Percentiles rank a stretch among this genome's conserved stretches.
phyloP scores from a whole-genome alignment of 1,140 invertebrate genomes.

The Parasteatoda tepidariorum region DNA sequence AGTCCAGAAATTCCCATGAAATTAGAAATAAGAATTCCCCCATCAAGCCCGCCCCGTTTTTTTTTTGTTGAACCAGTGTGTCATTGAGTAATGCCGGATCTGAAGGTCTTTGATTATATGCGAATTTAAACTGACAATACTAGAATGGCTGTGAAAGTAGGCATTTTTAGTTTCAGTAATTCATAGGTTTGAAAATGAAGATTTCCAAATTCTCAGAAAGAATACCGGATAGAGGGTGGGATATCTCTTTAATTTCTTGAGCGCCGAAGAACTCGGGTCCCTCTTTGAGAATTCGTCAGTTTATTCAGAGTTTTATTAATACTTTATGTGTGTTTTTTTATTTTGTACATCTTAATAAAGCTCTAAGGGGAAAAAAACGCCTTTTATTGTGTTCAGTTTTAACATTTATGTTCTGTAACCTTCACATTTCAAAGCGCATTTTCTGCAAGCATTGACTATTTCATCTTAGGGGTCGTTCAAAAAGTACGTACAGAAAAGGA shows the following conservation, averaged over 20 bases:
- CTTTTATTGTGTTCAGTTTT: too few relatives aligned
- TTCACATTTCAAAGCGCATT: too few relatives aligned
- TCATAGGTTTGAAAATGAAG: slow-evolving; percentile 21
- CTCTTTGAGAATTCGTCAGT: too few relatives aligned
- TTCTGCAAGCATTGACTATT: too few relatives aligned
- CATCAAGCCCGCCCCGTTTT: neutral
- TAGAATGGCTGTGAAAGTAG: neutral
- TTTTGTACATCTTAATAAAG: too few relatives aligned
- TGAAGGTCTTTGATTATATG: slow-evolving; percentile 11
- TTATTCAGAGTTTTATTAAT: too few relatives aligned
- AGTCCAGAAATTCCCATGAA: neutral
- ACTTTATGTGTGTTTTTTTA: too few relatives aligned
- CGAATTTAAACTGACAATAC: neutral
- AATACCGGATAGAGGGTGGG: neutral
- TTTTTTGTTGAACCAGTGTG: neutral
- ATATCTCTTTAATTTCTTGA: neutral
- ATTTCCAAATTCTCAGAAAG: slow-evolving; percentile 26
- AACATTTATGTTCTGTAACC: too few relatives aligned
- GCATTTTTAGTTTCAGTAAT: slow-evolving; percentile 8
- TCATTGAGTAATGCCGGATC: slow-evolving; percentile 8
- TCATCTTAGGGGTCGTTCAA: too few relatives aligned
- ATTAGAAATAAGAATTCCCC: neutral
- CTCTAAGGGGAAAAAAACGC: too few relatives aligned
- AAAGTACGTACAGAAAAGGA: too few relatives aligned
- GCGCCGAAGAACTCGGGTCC: neutral